Conservation (phyloP, 1,140 invertebrate genomes). For the Zaprionus tsacasi region DNA sequence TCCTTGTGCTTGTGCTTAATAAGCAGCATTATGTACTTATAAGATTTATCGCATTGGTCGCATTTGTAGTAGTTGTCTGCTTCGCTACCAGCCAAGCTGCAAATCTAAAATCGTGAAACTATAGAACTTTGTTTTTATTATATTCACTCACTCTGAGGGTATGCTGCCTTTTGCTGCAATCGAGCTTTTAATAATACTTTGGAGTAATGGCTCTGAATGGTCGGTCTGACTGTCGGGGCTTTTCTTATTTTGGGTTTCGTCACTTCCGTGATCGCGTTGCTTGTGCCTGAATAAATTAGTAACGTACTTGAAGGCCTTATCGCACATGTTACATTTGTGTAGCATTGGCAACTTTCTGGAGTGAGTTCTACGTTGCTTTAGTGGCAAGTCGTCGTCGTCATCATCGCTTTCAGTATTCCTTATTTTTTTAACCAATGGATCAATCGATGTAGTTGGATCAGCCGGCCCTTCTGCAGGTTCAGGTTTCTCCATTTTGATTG, state of each 20-base stretch:
- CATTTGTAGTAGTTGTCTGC: conserved; percentile 71
- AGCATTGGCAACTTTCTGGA: not conserved
- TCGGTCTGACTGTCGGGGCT: not conserved
- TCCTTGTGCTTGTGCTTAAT: conserved; percentile 59
- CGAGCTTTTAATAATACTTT: conserved; percentile 14
- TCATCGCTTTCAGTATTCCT: conserved; percentile 23
- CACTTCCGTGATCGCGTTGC: conserved; percentile 36
- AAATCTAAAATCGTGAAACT: not conserved
- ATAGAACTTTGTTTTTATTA: not conserved
- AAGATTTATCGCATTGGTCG: conserved; percentile 65
- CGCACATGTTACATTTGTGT: conserved; percentile 55
- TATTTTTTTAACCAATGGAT: conserved; percentile 56
- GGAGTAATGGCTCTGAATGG: not conserved
- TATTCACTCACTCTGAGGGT: conserved; percentile 30
- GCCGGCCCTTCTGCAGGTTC: conserved; percentile 9
- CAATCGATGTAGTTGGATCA: conserved; percentile 7
- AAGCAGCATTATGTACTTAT: conserved; percentile 62
- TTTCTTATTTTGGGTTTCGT: not conserved
- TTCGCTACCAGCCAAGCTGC: conserved; percentile 22
- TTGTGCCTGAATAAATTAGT: conserved; percentile 65
- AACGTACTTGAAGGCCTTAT: conserved; percentile 55
- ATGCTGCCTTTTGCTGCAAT: not conserved
- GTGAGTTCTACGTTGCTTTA: conserved; percentile 41
- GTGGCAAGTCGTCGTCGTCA: conserved; percentile 55
- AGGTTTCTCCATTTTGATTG: conserved; percentile 61